phyloP scores from a whole-genome alignment of 1,140 invertebrate genomes.

The Drosophila mauritiana region DNA sequence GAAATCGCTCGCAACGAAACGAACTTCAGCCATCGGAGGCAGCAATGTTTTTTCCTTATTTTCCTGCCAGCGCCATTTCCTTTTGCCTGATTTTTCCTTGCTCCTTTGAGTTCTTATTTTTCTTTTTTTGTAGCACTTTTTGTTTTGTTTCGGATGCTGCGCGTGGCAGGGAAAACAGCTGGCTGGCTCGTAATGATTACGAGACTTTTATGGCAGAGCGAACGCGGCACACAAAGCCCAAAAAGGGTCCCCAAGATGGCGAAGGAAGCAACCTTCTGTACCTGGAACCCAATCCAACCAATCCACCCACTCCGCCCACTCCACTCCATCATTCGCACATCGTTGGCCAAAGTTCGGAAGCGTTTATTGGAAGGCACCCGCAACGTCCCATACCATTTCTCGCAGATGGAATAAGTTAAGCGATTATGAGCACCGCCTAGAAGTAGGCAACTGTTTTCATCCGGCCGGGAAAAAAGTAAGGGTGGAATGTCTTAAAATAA shows the following conservation, averaged over 20 bases:
- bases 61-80: constrained; percentile 36
- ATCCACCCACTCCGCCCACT: constrained; percentile 3
- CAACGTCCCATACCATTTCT: neutral
- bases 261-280: constrained; percentile 23
- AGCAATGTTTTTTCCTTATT: constrained; percentile 42
- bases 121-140: constrained; percentile 36
- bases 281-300: constrained; percentile 14
- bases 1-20: constrained; percentile 72
- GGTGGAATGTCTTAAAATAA: constrained; percentile 42
- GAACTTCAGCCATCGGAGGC: constrained; percentile 52
- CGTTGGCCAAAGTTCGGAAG: constrained; percentile 71
- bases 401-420: constrained; percentile 46
- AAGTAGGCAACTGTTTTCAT: constrained; percentile 54
- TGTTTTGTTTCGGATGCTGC: constrained; percentile 60
- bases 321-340: constrained; percentile 78
- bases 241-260: constrained; percentile 32
- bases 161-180: constrained; percentile 73
- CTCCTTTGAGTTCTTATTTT: constrained; percentile 9
- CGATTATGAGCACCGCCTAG: constrained; percentile 62
- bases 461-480: too few relatives aligned
- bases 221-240: constrained; percentile 30
- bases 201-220: constrained; percentile 61
- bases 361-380: constrained; percentile 66
- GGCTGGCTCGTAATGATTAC: constrained; percentile 79
- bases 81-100: constrained; percentile 32